These are phyloP conservation scores for Tryphoninae sp. DNA, from an alignment of 2,888 invertebrate genomes.

Conservation along the genomic window DNA sequence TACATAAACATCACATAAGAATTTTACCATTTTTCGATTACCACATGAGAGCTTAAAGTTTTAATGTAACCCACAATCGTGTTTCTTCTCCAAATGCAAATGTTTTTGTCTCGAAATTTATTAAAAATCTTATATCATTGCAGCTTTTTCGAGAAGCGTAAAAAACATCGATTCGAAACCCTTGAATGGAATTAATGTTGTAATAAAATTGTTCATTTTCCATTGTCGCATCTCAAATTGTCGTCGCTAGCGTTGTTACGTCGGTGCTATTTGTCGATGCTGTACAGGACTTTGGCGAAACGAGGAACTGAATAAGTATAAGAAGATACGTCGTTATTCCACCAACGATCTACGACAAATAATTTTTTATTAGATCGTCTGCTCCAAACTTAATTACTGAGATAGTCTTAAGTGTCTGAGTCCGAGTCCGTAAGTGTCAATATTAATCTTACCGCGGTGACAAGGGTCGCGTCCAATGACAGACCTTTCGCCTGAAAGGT, in stretches of 20 bases:
- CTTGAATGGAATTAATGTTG: too few relatives aligned
- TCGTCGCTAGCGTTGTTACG: not conserved
- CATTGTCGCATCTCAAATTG: not conserved
- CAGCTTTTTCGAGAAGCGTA: not conserved
- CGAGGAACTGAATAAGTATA: constrained; percentile 74
- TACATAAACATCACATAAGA: too few relatives aligned
- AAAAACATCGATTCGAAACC: not conserved
- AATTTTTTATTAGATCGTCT: not conserved
- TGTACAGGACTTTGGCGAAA: constrained; percentile 57
- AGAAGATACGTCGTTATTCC: constrained; percentile 73
- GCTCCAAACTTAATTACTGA: not conserved
- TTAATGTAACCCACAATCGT: not conserved
- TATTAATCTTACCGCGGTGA: constrained; percentile 68
- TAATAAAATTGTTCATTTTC: not conserved
- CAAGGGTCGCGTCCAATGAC: constrained; percentile 69
- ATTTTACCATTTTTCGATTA: too few relatives aligned
- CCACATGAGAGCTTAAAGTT: too few relatives aligned
- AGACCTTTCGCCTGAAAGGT: constrained; percentile 72
- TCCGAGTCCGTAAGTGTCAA: not conserved
- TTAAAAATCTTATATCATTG: not conserved
- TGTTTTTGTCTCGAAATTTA: not conserved
- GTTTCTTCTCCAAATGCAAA: not conserved
- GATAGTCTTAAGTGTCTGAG: too few relatives aligned
- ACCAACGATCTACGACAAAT: constrained; percentile 69
- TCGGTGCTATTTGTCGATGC: not conserved